Evolutionary conservation across 1,140 invertebrate species (phyloP).

Genomic region (Drosophila nannoptera): DNA sequence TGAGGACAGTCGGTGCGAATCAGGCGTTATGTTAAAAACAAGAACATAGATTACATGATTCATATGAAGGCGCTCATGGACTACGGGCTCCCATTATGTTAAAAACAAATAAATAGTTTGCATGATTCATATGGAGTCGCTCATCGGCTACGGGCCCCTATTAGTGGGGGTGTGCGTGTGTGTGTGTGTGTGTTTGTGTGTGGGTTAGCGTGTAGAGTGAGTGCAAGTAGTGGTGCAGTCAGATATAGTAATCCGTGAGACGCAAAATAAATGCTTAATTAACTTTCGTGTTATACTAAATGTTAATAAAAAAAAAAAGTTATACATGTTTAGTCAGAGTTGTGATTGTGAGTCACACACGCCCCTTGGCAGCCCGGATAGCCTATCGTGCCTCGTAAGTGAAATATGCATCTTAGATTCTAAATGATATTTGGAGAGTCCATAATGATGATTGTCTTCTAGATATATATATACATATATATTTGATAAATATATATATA

Average conservation of each 20-base stretch:
- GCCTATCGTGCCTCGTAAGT: background rate
- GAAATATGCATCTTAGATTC: background rate
- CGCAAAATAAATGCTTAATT: background rate
- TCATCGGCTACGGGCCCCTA: constrained; percentile 12
- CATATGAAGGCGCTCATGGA: constrained; percentile 13
- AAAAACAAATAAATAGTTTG: constrained; percentile 25
- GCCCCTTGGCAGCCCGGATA: constrained; percentile 4
- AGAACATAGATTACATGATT: constrained; percentile 26
- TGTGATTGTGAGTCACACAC: background rate
- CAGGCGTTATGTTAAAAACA: constrained; percentile 44
- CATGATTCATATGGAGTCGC: constrained; percentile 22
- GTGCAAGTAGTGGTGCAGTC: no score
- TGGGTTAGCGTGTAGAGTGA: background rate
- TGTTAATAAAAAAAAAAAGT: background rate
- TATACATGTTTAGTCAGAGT: no score
- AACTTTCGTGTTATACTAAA: background rate
- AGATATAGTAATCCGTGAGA: no score
- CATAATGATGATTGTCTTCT: constrained; percentile 7
- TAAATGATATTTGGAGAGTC: constrained; percentile 13
- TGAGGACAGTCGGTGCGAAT: constrained; percentile 48
- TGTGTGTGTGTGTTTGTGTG: background rate
- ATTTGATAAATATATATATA: no score
- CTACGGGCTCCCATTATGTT: constrained; percentile 10
- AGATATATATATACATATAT: no score
- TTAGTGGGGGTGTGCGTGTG: constrained; percentile 23